These are phyloP conservation scores for Leucoraja ocellata DNA, from an alignment of 2,797 vertebrate genomes.

Conservation along the genomic window DNA sequence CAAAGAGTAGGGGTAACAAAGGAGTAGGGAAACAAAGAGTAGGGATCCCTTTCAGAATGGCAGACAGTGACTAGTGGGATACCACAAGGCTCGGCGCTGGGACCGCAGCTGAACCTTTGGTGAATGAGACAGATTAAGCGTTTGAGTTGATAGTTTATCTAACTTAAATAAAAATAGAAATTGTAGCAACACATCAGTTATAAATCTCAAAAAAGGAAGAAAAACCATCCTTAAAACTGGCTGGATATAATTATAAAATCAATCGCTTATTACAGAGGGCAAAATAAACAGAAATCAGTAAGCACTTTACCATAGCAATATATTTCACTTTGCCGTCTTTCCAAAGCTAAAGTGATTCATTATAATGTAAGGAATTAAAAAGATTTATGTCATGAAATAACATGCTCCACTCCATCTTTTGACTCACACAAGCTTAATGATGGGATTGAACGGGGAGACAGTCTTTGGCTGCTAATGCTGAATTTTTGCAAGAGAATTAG, in stretches of 20 bases:
- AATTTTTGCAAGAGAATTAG: too few relatives aligned
- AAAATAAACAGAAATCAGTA: background rate
- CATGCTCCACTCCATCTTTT: background rate
- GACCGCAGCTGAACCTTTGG: background rate
- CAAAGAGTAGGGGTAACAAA: too few relatives aligned
- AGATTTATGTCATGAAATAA: background rate
- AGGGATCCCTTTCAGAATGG: too few relatives aligned
- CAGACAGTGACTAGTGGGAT: too few relatives aligned
- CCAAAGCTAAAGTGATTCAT: background rate
- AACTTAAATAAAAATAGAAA: background rate
- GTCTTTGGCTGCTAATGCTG: too few relatives aligned
- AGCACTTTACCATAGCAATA: background rate
- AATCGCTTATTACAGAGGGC: background rate
- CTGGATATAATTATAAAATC: background rate
- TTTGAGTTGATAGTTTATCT: background rate
- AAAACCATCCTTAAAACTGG: background rate
- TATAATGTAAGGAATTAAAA: background rate
- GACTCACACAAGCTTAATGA: background rate
- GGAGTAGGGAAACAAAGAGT: too few relatives aligned
- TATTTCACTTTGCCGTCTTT: background rate
- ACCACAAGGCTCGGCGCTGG: too few relatives aligned
- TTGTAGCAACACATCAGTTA: background rate
- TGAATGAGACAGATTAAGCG: background rate
- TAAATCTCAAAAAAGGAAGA: background rate
- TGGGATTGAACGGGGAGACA: background rate